phyloP scores from a whole-genome alignment of 2,888 invertebrate species.

The Nowickia ferox region DNA sequence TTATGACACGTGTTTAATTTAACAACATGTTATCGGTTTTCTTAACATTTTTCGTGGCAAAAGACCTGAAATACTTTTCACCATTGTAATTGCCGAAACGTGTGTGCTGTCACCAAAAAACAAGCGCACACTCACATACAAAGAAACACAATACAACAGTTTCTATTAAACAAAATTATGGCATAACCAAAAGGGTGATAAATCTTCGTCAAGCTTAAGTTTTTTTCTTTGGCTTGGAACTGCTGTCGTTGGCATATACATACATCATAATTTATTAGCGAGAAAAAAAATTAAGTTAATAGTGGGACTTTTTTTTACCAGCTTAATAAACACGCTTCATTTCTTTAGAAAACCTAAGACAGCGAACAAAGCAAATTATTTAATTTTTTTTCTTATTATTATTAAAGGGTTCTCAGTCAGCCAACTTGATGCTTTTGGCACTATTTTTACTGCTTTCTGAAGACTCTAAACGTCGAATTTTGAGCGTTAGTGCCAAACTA shows the following conservation, averaged over 20 bases:
- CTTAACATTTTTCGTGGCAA: slow-evolving; percentile 27
- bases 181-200: slow-evolving; percentile 42
- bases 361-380: not conserved
- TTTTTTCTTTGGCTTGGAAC: not conserved
- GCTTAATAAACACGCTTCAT: not conserved
- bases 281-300: slow-evolving; percentile 32
- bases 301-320: slow-evolving; percentile 25
- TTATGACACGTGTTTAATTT: slow-evolving; percentile 45
- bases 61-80: slow-evolving; percentile 47
- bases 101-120: slow-evolving; percentile 6
- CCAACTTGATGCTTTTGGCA: too few relatives aligned
- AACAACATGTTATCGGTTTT: slow-evolving; percentile 28
- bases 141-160: not conserved
- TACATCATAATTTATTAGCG: slow-evolving; percentile 24
- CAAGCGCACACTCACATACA: not conserved
- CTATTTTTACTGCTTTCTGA: too few relatives aligned
- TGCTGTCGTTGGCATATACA: not conserved
- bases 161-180: not conserved
- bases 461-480: too few relatives aligned
- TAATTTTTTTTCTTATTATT: not conserved
- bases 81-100: slow-evolving; percentile 60
- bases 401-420: not conserved
- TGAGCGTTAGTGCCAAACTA: too few relatives aligned
- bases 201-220: slow-evolving; percentile 1
- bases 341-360: not conserved